Conservation (phyloP, 2,888 invertebrate species). For the Scrobipalpa atriplicella region DNA sequence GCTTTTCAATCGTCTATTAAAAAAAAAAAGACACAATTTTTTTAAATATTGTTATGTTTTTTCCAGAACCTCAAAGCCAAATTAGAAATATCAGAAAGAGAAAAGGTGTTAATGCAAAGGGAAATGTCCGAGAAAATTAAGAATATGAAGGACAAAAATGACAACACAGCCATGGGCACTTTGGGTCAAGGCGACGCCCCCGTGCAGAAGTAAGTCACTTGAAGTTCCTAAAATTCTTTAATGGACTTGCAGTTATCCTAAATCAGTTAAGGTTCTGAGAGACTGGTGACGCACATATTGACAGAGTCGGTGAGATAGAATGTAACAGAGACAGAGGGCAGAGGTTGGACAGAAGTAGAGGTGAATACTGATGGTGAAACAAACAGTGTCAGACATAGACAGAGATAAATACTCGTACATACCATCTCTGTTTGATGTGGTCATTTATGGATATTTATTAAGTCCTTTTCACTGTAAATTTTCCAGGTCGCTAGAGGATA, state of each 20-base stretch:
- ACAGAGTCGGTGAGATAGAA: no score
- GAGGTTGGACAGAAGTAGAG: no score
- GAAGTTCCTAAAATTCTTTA: no score
- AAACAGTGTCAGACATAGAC: no score
- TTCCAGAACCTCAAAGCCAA: slow-evolving; percentile 69
- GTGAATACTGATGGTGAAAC: no score
- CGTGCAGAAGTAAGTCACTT: slow-evolving; percentile 63
- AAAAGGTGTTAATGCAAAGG: slow-evolving; percentile 66
- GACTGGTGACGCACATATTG: no score
- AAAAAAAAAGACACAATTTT: background rate
- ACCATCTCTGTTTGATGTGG: no score
- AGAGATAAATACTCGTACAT: no score
- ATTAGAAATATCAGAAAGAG: slow-evolving; percentile 68
- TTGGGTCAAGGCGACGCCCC: slow-evolving; percentile 65
- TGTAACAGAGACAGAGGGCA: no score
- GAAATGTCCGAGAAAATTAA: slow-evolving; percentile 56
- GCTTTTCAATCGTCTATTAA: background rate
- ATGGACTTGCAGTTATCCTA: no score
- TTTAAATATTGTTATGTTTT: slow-evolving; percentile 22
- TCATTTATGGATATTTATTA: no score
- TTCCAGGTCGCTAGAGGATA: slow-evolving; percentile 59
- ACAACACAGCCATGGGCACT: slow-evolving; percentile 64
- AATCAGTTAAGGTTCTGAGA: background rate
- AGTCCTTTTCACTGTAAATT: no score
- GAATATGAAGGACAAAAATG: slow-evolving; percentile 67